These are phyloP conservation scores for Ascaphus truei DNA, from an alignment of 2,113 vertebrate genomes.

Conservation along the genomic window DNA sequence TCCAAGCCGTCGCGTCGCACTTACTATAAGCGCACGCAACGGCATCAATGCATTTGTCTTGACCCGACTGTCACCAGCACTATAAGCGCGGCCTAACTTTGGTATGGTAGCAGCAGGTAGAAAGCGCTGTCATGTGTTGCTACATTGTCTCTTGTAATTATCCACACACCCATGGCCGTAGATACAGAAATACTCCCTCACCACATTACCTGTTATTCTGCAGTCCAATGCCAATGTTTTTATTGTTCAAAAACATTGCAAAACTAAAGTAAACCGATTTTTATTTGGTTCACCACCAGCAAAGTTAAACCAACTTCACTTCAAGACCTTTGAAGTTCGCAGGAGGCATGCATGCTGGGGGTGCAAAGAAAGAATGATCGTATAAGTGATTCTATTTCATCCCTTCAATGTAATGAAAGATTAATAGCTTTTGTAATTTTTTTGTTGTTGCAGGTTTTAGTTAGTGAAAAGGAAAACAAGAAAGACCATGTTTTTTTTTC, in stretches of 20 bases:
- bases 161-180: constrained; percentile 26
- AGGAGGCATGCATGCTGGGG: constrained; percentile 84
- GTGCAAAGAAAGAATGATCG: constrained; percentile 88
- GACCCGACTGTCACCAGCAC: no score
- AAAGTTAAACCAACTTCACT: constrained; percentile 82
- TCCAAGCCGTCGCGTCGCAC: no score
- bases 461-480: constrained; percentile 58
- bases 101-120: no score
- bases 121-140: no score
- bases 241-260: constrained; percentile 58
- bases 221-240: constrained; percentile 42
- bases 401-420: constrained; percentile 98
- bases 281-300: constrained; percentile 90
- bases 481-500: background rate
- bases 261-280: constrained; percentile 80
- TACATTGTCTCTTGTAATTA: no score
- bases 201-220: background rate
- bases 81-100: no score
- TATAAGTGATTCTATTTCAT: constrained; percentile 99
- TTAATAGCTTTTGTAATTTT: constrained; percentile 96
- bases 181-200: constrained; percentile 38
- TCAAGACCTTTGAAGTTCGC: constrained; percentile 90
- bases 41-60: no score
- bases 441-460: constrained; percentile 90
- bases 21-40: no score